Base-by-base conservation (phyloP, 2,888 invertebrate genomes). In the Gandaritis pyraliata region DNA sequence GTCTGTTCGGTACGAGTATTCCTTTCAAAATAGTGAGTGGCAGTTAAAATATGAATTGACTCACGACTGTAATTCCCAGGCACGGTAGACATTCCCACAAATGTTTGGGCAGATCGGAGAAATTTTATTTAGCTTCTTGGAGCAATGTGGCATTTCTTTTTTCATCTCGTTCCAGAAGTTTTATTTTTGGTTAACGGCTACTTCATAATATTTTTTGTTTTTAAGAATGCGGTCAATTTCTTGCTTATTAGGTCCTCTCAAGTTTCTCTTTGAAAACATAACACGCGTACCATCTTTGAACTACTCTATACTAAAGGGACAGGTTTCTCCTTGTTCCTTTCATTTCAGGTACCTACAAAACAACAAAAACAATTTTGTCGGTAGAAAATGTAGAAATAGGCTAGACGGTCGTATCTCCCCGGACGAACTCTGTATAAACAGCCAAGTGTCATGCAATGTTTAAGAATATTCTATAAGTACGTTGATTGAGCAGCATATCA, bases 401-500 rank as follows among this genome's bases (percentile, higher is more conserved):
- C 48, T 59, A 48, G 43, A 30, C 52, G 58, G 23, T 23, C 45
- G 39, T 52, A 52, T 56, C 56, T 61, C 41, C 47, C 39, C 33
- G 36, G 18, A 45, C 53, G 47, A 16, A 57, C 43, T 29, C 18
- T 23, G 18, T 49, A 57, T 61, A 52, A 58, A 62, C 52, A 48
- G 57, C 53, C 52, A 49, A 53, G 49, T 53, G 57, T 53, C 53
- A 58, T 62, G 57, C 53, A 53, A 62, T 45, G 15, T 45, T 54
- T 47, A 38, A 49, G 29, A 50, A 50, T 41, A 53, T 53, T 23
- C 7, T 52, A 23, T 36, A 30, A 15, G 39, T n/a, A n/a, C n/a
- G n/a, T n/a, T n/a, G n/a, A n/a, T 41, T 46, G 46, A 16, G 57
- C 43, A 47, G 55, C 51, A 49, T 52, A 52, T 15, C 52, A 52